phyloP scores from a whole-genome alignment of 2,797 vertebrate genomes.

The Gymnothorax reevesii region DNA sequence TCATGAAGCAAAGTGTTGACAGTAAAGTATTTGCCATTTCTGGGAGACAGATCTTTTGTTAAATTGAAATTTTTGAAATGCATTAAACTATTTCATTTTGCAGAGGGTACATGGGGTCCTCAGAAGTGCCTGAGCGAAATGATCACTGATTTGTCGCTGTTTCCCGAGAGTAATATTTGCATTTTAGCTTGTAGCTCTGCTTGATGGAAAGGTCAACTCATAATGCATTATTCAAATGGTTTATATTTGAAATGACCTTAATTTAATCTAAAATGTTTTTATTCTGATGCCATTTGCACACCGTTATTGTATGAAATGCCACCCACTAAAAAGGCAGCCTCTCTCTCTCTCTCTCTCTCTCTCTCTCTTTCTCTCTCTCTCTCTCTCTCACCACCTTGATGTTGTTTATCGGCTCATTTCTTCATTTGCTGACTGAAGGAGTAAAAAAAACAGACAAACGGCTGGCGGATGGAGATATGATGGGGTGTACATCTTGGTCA shows the following conservation, averaged over 20 bases:
- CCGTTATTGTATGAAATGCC: slow-evolving; percentile 9
- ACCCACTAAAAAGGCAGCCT: background rate
- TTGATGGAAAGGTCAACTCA: background rate
- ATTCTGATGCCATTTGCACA: background rate
- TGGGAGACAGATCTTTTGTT: background rate
- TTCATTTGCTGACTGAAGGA: background rate
- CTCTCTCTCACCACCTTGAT: background rate
- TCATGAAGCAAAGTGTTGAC: background rate
- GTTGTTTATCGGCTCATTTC: background rate
- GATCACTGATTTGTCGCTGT: background rate
- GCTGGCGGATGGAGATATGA: background rate
- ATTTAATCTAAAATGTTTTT: slow-evolving; percentile 9
- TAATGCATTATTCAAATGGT: slow-evolving; percentile 4
- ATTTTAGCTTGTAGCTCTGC: slow-evolving; percentile 5
- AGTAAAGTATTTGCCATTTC: background rate
- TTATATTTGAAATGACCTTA: slow-evolving; percentile 10
- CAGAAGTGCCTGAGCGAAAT: background rate
- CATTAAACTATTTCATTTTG: background rate
- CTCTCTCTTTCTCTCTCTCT: too few species aligned
- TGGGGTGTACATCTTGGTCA: background rate
- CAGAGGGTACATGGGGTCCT: background rate
- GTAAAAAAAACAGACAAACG: background rate
- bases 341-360: background rate
- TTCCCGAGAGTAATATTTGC: background rate
- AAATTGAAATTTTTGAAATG: background rate